Evolutionary conservation across 1,140 invertebrate genomes (phyloP).

Genomic region (Penaeus japonicus): DNA sequence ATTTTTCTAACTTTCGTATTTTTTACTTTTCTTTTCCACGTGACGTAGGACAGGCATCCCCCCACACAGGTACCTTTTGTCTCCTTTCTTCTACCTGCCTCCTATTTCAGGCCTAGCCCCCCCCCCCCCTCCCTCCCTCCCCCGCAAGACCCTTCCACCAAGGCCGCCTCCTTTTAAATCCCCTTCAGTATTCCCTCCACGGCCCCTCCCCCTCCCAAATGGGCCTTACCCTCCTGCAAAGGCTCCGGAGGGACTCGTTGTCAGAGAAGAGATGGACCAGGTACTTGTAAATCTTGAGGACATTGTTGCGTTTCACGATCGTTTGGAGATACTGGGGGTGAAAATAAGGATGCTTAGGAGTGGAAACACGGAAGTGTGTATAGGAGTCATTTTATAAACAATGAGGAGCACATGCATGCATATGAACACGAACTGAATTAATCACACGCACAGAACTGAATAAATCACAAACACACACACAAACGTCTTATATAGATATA

Average conservation of each 20-base stretch:
- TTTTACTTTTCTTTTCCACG: neutral
- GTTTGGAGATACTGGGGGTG: conserved; percentile 45
- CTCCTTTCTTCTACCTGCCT: neutral
- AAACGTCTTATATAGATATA: too few species aligned
- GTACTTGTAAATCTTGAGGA: conserved; percentile 46
- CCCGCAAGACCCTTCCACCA: neutral
- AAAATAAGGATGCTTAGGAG: neutral
- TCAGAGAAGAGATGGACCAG: conserved; percentile 39
- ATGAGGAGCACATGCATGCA: too few species aligned
- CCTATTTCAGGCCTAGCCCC: neutral
- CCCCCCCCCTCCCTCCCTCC: neutral
- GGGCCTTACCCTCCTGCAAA: conserved; percentile 47
- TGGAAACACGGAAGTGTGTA: neutral
- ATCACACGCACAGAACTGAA: too few species aligned
- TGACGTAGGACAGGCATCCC: neutral
- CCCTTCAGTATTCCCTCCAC: neutral
- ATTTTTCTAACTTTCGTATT: neutral
- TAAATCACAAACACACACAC: too few species aligned
- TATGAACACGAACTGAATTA: too few species aligned
- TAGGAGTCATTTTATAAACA: neutral
- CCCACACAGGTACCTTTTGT: neutral
- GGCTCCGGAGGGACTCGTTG: conserved; percentile 35
- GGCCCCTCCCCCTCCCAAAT: conserved; percentile 9
- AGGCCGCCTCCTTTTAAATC: neutral
- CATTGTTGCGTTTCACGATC: conserved; percentile 50